phyloP scores from a whole-genome alignment of 2,113 vertebrate genomes.

The Dicaeum eximium region DNA sequence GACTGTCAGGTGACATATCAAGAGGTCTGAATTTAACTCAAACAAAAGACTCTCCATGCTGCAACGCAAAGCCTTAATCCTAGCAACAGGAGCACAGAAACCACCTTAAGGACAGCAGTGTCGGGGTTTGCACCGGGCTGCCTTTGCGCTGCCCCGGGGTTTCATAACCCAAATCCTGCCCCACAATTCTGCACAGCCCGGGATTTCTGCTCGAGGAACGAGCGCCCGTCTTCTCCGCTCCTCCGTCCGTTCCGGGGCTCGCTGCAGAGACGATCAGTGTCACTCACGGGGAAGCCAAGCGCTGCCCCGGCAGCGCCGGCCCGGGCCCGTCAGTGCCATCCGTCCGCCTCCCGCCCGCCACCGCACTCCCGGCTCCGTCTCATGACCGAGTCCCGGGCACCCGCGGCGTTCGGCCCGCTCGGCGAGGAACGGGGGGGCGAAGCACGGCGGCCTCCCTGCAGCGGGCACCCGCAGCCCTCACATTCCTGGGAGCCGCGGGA shows the following conservation, averaged over 20 bases:
- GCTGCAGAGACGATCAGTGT: background rate
- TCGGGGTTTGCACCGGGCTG: slow-evolving; percentile 1
- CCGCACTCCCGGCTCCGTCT: slow-evolving; percentile 9
- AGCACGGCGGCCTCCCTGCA: slow-evolving; percentile 8
- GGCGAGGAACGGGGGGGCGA: background rate
- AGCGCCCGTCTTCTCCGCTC: background rate
- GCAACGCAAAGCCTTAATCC: slow-evolving; percentile 65
- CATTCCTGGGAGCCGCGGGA: slow-evolving; percentile 47
- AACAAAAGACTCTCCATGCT: slow-evolving; percentile 75
- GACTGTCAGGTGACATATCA: slow-evolving; percentile 89
- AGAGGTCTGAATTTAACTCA: slow-evolving; percentile 75
- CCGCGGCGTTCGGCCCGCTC: background rate
- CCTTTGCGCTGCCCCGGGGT: background rate
- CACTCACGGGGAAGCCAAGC: slow-evolving; percentile 18
- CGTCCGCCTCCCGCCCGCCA: slow-evolving; percentile 14
- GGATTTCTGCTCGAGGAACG: background rate
- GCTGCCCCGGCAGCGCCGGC: background rate
- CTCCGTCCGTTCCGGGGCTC: background rate
- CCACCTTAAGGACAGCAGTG: slow-evolving; percentile 11
- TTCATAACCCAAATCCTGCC: slow-evolving; percentile 28
- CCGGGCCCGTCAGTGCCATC: slow-evolving; percentile 33
- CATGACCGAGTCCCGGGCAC: background rate
- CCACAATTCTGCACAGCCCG: background rate
- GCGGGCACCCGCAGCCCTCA: slow-evolving; percentile 1
- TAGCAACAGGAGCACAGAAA: slow-evolving; percentile 27